These are phyloP conservation scores for Odontomyia ornata DNA, from an alignment of 2,888 invertebrate genomes.

Conservation along the genomic window DNA sequence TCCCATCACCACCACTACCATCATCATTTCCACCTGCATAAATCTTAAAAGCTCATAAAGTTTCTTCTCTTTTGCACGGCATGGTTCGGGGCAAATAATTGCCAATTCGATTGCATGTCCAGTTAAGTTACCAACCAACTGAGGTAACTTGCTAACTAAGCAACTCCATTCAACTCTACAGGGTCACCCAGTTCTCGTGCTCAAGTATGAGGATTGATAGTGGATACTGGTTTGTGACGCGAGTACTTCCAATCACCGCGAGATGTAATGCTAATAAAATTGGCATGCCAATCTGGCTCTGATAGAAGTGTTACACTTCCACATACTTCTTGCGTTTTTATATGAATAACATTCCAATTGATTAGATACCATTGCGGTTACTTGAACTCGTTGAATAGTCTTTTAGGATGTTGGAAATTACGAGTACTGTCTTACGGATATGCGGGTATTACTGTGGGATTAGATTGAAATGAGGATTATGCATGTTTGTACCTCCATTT, in stretches of 20 bases:
- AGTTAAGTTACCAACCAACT: background rate
- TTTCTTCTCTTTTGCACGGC: background rate
- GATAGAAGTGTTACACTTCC: conserved; percentile 3
- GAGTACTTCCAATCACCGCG: conserved; percentile 1
- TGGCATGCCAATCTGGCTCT: background rate
- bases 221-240: conserved; percentile 27
- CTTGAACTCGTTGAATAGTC: background rate
- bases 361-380: background rate
- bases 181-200: conserved; percentile 21
- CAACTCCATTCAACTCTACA: conserved; percentile 21
- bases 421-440: no score
- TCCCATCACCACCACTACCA: background rate
- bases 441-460: no score
- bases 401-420: no score
- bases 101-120: background rate
- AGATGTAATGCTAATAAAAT: conserved; percentile 2
- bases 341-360: background rate
- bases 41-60: background rate
- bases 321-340: background rate
- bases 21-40: background rate
- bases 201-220: conserved; percentile 18
- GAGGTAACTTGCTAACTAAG: background rate
- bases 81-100: background rate
- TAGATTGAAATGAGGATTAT: no score
- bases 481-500: no score